Conservation (phyloP, 2,888 invertebrate genomes). For the Aleiodes alternator region DNA sequence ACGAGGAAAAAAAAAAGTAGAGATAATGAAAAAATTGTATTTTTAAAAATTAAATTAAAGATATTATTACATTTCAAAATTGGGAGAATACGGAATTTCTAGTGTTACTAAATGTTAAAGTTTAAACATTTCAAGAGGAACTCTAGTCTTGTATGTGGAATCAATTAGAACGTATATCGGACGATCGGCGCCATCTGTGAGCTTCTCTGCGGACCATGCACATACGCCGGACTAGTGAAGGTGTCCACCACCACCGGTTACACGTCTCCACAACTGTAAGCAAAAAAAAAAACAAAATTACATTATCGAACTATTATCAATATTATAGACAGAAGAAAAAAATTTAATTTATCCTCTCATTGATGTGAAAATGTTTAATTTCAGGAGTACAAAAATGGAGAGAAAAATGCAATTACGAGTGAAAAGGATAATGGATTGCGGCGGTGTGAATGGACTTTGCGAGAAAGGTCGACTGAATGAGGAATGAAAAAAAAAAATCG, state of each 20-base stretch:
- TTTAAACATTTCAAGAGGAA: background rate
- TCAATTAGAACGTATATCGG: conserved; percentile 45
- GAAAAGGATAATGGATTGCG: conserved; percentile 34
- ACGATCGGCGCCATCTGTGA: conserved; percentile 58
- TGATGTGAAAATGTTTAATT: conserved; percentile 22
- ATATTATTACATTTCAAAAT: conserved; percentile 4
- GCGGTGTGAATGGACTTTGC: conserved; percentile 17
- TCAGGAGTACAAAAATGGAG: background rate
- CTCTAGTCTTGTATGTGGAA: background rate
- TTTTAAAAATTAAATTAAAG: conserved; percentile 1
- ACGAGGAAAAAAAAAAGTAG: conserved; percentile 30
- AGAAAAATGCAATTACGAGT: conserved; percentile 34
- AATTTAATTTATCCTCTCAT: conserved; percentile 22
- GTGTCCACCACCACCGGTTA: conserved; percentile 7
- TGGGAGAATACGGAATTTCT: background rate
- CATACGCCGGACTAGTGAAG: conserved; percentile 47
- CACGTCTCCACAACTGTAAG: background rate
- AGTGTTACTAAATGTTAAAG: no score
- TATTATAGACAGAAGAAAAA: background rate
- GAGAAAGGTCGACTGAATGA: conserved; percentile 18
- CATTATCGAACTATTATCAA: background rate
- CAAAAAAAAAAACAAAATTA: background rate
- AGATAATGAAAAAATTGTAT: conserved; percentile 23
- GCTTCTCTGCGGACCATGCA: conserved; percentile 44
- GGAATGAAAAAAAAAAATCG: conserved; percentile 12